Base-by-base conservation (phyloP, 2,113 vertebrate genomes). In the Australoheros scitulus region DNA sequence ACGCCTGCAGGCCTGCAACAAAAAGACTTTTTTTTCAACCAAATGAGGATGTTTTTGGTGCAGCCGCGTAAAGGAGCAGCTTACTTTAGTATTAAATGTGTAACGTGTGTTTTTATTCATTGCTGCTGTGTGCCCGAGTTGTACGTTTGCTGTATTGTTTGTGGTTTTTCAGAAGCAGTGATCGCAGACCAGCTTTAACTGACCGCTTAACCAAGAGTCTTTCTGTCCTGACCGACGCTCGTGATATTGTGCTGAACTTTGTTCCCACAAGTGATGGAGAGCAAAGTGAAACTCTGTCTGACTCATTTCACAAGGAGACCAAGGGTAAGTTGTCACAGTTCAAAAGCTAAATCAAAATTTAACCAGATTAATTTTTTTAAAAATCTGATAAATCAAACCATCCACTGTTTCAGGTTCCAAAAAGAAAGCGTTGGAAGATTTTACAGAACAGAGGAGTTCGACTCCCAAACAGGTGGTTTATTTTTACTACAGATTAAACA, bases 181-280 rank as follows among this genome's bases (percentile, higher is more conserved):
- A 76, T 76, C 84, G 77, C n/a, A 93, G 96, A 82, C 59, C 92
- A 79, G 90, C 82, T 77, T 80, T 91, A 20, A n/a, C 95, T 11
- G 90, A 94, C 26, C 82, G 81, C 61, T 83, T 95, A 10, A 92
- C 93, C 80, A 94, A 90, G 89, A 95, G 90, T 26, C 87, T 92
- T 68, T 90, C 91, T 36, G 61, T 92, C 32, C 78, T 90, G 64
- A 95, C 96, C 1, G 93, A 94, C 1, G 94, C 94, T 3, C 91
- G 96, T 13, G 96, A 97, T 83, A 92, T 94, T 0, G 92, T 94
- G 36, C 88, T 97, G 52, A 97, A 95, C 86, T 92, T 95, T 80
- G 92, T 92, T 41, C 91, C 76, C 0, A 93, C 91, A n/a, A 91
- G 92, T 36, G 90, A 85, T 58, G 86, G 91, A 90, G 87, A 78